Evolutionary conservation across 2,113 vertebrate genomes (phyloP), one percentile per base, ranked within the genome.

Genomic region (Xyliphius kryptos): DNA sequence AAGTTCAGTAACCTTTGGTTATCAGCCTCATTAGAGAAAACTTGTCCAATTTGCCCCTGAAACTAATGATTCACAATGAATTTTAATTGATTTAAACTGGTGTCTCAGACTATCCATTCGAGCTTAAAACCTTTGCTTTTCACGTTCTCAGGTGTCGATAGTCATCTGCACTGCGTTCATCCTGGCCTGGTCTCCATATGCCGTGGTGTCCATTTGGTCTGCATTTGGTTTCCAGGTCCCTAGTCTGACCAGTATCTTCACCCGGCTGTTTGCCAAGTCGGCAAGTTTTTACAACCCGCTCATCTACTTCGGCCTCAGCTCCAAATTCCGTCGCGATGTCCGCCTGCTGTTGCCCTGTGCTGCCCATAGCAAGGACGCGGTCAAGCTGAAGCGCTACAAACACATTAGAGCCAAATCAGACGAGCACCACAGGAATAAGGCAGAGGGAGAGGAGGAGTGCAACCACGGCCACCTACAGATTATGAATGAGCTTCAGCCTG

Each of bases 231-330:
- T 78, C 54, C 26, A 81, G 1, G 77, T 84, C n/a, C 82, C 84
- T 32, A 86, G 63, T 20, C 76, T 87, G 11, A 88, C 85, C 49
- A 84, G 85, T 74, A 85, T 90, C 68, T 81, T 89, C 63, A 79
- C 82, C 62, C 84, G 79, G 21, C 81, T 83, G 47, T 87, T 85
- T 68, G 86, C 81, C 61, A 90, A 95, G 75, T 90, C 89, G 0
- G 86, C 88, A 57, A 91, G 85, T 62, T 91, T 92, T 79, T 90
- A 92, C 74, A 92, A 91, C 62, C 89, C 87, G 0, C 81, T 90
- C 65, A 91, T 90, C 69, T 94, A 92, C 79, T 92, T 94, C 15
- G 89, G 91, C 44, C 89, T 92, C 79, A 87, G 86, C 77, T 89
- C 87, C 74, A 91, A 91, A 76, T 92, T 93, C 76, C 82, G 85